Base-by-base conservation (phyloP, 2,113 vertebrate species). In the Eubucco bourcierii region DNA sequence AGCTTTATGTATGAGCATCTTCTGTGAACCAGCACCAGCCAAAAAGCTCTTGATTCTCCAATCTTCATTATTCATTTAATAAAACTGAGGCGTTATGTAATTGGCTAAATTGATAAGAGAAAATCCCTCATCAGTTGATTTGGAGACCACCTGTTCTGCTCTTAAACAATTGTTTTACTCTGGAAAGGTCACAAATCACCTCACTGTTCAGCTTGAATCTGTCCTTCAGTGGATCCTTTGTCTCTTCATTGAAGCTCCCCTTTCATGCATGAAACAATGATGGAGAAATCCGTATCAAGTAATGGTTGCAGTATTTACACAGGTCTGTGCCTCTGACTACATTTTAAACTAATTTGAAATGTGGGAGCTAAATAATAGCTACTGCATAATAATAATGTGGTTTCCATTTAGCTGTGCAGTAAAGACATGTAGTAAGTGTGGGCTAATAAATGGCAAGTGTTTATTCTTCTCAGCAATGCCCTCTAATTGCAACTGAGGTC, bases 401-500 rank as follows among this genome's bases (percentile, higher is more conserved):
- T 65, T 94, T 84, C 60, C 23, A 46, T 70, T 90, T 66, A 88
- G 55, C 46, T 8, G 6, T 65, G 12, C 60, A 64, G 29, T 50
- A n/a, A 53, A 87, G 58, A 50, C 61, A 10, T 44, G 65, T 31
- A 53, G 5, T 65, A 61, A 87, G 7, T n/a, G 39, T 63, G 31
- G 34, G 50, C 50, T 63, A 50, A 80, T 68, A 79, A 90, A 80
- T 31, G 23, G n/a, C 10, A 80, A 75, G 14, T 29, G 19, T 84
- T 93, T 70, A 46, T 61, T 73, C 50, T 72, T 91, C 56, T 76
- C 23, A 24, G 37, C 41, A 44, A 4, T 1, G 2, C 76, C 52
- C 0, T 1, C 31, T 39, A 25, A 81, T 19, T 52, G 60, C 2
- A 3, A 47, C 9, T 16, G 1, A 6, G 9, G 14, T 64, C 4